phyloP scores from a whole-genome alignment of 2,888 invertebrate species.

The Erebia ligea region DNA sequence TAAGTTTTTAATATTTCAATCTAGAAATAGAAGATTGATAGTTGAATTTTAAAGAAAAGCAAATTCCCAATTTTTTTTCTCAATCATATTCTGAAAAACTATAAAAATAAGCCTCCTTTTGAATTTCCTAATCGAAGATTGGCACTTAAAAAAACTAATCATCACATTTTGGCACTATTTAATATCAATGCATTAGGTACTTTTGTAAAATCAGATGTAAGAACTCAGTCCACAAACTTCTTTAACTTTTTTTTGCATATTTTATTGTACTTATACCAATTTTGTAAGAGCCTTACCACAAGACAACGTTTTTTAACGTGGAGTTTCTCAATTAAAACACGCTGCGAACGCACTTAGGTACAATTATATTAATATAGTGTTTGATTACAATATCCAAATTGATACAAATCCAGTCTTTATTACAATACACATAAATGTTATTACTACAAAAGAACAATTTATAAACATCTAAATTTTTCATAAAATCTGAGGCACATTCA shows the following conservation, averaged over 20 bases:
- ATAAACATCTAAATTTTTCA: constrained; percentile 71
- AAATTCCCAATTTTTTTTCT: background rate
- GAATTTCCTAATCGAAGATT: background rate
- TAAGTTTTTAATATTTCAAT: too few relatives aligned
- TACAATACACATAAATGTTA: constrained; percentile 5
- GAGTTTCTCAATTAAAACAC: background rate
- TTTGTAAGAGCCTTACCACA: background rate
- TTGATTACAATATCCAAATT: constrained; percentile 24
- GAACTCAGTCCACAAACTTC: background rate
- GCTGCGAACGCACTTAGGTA: background rate
- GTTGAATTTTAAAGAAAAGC: background rate
- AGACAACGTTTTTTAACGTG: background rate
- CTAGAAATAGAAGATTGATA: background rate
- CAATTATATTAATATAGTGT: background rate
- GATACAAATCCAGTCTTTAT: constrained; percentile 30
- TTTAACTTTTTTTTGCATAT: background rate
- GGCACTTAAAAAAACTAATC: background rate
- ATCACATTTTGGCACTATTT: constrained; percentile 12
- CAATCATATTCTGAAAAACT: background rate
- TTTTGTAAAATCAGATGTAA: background rate
- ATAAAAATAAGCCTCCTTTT: background rate
- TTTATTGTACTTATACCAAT: background rate
- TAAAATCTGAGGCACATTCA: constrained; percentile 81
- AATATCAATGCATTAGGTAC: background rate
- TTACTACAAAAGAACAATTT: constrained; percentile 31